Evolutionary conservation across 2,888 invertebrate species (phyloP), one percentile per base, ranked within the genome.

Genomic region (Chymomyza caudatula): DNA sequence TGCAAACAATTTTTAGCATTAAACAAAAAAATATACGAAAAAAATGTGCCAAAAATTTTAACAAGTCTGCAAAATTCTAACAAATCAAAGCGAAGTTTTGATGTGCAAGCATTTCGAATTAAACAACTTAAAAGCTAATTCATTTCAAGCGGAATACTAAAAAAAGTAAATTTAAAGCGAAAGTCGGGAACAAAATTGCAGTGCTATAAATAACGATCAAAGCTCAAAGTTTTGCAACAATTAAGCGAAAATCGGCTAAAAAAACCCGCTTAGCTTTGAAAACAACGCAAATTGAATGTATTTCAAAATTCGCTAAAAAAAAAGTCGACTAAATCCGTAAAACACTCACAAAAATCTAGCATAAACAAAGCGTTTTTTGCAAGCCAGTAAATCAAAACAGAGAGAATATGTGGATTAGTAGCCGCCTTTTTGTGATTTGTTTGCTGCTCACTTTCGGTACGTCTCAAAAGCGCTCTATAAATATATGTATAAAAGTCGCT

Each of bases 381-480:
- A 51, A 58, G 13, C 37, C n/a, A 54, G 54, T 11, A 22, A 81
- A 85, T 65, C 78, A 80, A 77, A 80, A 83, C 86, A 83, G 69
- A 86, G 86, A 81, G 85, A 88, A 80, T 89, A 90, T 90, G 90
- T 89, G 89, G 90, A 90, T 89, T 89, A 90, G 90, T 88, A 89
- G 89, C 85, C 89, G 89, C 88, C 81, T 88, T 77, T 87, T 88
- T 82, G 83, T 88, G 78, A 85, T 89, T 86, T 86, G 89, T 85
- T 85, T 89, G 78, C 88, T 90, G 76, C 87, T 89, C 77, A 87
- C 87, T 86, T 85, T 89, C 71, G 90, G 90, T 90, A 90, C 83
- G 90, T 89, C 78, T 62, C n/a, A n/a, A 51, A 5, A 15, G 29
- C n/a, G 15, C 44, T 6, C 44, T 15, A 47, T 17, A 37, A 37